Evolutionary conservation across 2,113 vertebrate species (phyloP), one percentile per base, ranked within the genome.

Genomic region (Archocentrus centrarchus): DNA sequence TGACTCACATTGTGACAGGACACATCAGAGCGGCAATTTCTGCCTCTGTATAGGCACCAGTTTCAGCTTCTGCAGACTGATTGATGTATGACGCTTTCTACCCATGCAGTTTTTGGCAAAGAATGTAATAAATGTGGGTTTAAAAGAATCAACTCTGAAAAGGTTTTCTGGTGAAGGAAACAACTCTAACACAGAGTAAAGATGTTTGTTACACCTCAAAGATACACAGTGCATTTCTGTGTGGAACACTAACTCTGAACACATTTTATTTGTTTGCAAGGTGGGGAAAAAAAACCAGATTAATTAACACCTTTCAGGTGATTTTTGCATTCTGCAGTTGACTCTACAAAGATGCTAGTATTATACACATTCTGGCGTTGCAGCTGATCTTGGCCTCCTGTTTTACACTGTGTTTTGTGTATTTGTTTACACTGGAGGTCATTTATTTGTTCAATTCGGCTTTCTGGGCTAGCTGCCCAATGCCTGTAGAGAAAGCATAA

Each of bases 71-170:
- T 53, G 66, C n/a, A 17, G 66, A 70, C 27, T 53, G 66, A 73
- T 73, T 1, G 18, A 55, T 14, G 27, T 73, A 47, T 73, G 18
- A 47, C 35, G 68, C 27, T 73, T 30, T 73, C 47, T 55, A 14
- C 44, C 44, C 27, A 73, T 11, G 6, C 10, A 10, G 37, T 39
- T 39, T 8, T 8, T 39, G 37, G 68, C 27, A 73, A 50, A 8
- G 47, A 17, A 53, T 0, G 27, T 55, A 73, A 73, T 73, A 35
- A 73, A 53, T 55, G 27, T 55, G 68, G 68, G 47, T 73, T 55
- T 55, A 73, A 27, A 27, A 27, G 24, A 55, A 73, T 73, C 47
- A 73, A 30, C 24, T 73, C 53, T 73, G 44, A 73, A 73, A 73
- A 73, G 44, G 13, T 53, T 47, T 53, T 27, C 27, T 27, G 27